phyloP scores from a whole-genome alignment of 2,113 vertebrate genomes.

The Gulo gulo region DNA sequence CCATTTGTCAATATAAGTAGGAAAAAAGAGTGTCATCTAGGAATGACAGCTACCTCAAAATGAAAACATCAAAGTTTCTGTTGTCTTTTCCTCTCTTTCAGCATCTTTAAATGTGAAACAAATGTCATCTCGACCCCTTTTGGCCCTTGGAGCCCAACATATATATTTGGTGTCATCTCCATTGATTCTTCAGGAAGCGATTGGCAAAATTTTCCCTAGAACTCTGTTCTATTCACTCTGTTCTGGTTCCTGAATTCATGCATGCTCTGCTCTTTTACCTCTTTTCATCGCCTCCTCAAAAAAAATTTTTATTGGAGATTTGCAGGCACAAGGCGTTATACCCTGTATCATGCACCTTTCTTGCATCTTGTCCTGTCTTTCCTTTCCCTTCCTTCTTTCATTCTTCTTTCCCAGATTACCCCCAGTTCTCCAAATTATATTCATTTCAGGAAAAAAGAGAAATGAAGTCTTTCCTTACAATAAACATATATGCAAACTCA shows the following conservation, averaged over 20 bases:
- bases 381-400: neutral
- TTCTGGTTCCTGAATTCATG: neutral
- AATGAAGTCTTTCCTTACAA: neutral
- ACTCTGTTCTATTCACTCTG: neutral
- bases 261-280: neutral
- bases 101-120: neutral
- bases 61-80: neutral
- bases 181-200: neutral
- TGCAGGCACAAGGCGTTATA: neutral
- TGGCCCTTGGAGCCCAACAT: neutral
- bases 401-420: neutral
- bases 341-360: neutral
- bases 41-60: neutral
- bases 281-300: neutral
- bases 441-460: neutral
- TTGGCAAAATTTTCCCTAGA: neutral
- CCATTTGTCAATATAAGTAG: neutral
- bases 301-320: neutral
- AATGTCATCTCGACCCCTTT: neutral
- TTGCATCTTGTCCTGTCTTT: neutral
- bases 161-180: neutral
- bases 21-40: neutral
- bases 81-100: neutral
- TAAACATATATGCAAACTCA: neutral
- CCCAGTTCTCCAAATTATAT: neutral